Percentiles rank a stretch among this genome's conserved stretches.
Conservation (phyloP, 2,797 vertebrate species). For the Anniella stebbinsi region DNA sequence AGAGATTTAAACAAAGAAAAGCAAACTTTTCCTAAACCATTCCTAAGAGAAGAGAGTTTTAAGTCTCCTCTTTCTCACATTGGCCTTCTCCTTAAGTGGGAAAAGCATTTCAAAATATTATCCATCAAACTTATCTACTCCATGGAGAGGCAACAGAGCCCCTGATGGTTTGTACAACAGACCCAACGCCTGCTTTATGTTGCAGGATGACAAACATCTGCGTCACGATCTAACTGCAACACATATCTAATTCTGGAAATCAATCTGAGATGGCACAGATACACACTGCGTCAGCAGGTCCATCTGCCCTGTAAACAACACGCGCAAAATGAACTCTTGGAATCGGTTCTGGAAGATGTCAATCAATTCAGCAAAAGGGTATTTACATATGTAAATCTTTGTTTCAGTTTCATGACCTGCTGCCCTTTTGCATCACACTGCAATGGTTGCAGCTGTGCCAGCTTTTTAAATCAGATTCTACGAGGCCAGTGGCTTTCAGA, state of each 20-base stretch:
- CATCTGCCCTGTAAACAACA: neutral
- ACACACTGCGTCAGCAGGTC: neutral
- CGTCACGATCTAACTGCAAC: neutral
- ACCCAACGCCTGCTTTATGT: neutral
- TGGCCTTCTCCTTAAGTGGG: neutral
- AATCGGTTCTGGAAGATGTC: neutral
- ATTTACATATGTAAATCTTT: neutral
- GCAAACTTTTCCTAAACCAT: neutral
- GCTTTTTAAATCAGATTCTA: neutral
- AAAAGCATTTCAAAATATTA: neutral
- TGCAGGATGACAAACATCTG: neutral
- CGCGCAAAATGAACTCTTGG: accelerated
- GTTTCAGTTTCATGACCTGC: neutral
- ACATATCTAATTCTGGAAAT: neutral
- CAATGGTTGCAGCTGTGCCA: neutral
- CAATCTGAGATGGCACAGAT: accelerated
- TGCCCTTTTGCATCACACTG: neutral
- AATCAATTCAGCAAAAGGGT: conserved; percentile 48
- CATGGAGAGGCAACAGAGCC: neutral
- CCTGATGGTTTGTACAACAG: neutral
- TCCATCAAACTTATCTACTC: neutral
- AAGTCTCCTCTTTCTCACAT: neutral
- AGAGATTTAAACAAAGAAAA: neutral
- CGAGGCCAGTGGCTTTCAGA: neutral
- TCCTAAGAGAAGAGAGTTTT: neutral